Conservation (phyloP, 2,888 invertebrate species). For the Cistogaster globosa region DNA sequence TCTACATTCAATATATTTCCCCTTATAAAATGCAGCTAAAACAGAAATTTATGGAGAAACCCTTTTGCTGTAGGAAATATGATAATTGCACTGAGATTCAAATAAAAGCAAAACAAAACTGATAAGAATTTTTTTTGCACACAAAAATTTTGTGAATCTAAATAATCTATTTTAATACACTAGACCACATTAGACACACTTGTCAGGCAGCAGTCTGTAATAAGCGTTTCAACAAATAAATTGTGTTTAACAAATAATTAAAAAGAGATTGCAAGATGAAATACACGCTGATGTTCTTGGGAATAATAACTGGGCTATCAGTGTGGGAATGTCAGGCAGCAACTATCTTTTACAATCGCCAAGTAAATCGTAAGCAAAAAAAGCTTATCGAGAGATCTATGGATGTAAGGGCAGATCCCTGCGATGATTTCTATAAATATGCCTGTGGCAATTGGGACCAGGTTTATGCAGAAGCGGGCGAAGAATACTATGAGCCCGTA, state of each 20-base stretch:
- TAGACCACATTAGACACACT: background rate
- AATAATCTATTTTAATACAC: background rate
- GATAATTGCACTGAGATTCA: background rate
- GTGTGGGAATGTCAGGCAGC: background rate
- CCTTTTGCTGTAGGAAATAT: slow-evolving; percentile 1
- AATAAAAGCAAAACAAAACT: slow-evolving; percentile 7
- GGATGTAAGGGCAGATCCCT: slow-evolving; percentile 65
- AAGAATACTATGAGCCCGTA: slow-evolving; percentile 63
- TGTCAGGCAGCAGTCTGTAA: slow-evolving; percentile 19
- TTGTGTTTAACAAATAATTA: slow-evolving; percentile 9
- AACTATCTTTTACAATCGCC: background rate
- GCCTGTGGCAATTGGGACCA: slow-evolving; percentile 72
- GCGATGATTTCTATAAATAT: slow-evolving; percentile 69
- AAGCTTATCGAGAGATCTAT: slow-evolving; percentile 63
- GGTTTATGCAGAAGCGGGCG: slow-evolving; percentile 20
- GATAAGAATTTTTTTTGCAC: slow-evolving; percentile 39
- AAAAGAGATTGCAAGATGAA: slow-evolving; percentile 20
- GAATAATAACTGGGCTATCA: background rate
- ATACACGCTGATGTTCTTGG: slow-evolving; percentile 1
- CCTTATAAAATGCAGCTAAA: slow-evolving; percentile 5
- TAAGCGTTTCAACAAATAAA: slow-evolving; percentile 21
- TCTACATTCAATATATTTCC: too few relatives aligned
- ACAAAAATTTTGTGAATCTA: slow-evolving; percentile 11
- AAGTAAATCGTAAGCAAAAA: slow-evolving; percentile 32
- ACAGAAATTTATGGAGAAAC: background rate